Conservation (phyloP, 2,113 vertebrate genomes). For the Dipodomys merriami region DNA sequence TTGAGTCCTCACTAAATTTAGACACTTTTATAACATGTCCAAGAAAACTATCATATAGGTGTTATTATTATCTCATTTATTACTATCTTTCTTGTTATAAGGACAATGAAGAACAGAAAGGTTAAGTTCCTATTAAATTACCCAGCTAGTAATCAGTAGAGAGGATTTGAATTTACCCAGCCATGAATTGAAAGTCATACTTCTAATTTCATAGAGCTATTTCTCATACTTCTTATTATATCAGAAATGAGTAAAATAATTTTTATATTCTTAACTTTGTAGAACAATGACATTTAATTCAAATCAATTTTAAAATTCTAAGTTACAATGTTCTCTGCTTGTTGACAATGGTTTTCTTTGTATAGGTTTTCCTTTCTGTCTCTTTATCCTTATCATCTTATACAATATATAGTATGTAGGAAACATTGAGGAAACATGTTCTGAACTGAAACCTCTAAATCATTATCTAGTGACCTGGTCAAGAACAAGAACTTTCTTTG, state of each 20-base stretch:
- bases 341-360: not conserved
- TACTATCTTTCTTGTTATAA: not conserved
- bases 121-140: not conserved
- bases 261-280: not conserved
- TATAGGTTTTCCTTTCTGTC: not conserved
- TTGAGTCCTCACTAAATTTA: not conserved
- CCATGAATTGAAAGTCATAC: not conserved
- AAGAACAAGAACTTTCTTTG: not conserved
- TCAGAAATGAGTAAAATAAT: not conserved
- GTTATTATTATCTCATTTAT: not conserved
- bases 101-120: not conserved
- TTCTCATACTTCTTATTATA: not conserved
- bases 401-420: not conserved
- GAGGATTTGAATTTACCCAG: not conserved
- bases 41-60: not conserved
- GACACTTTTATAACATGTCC: not conserved
- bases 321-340: not conserved
- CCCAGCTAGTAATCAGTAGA: not conserved
- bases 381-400: not conserved
- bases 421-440: not conserved
- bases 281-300: not conserved
- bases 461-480: not conserved
- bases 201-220: not conserved
- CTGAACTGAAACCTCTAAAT: not conserved
- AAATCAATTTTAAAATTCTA: not conserved